Evolutionary conservation across 2,113 vertebrate genomes (phyloP), one percentile per base, ranked within the genome.

Genomic region (Caranx melampygus): DNA sequence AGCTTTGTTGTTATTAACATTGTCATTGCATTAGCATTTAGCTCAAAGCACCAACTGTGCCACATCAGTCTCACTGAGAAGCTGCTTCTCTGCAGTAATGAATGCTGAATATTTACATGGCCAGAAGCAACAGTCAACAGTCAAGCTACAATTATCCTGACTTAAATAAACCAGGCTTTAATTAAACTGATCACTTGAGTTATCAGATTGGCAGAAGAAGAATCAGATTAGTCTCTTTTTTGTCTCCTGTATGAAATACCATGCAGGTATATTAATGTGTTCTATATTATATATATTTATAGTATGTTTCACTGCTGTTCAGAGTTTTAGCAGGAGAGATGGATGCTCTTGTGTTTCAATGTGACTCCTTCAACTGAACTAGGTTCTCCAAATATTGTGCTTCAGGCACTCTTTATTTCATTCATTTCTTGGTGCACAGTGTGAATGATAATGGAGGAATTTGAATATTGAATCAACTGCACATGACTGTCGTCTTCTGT

Each of bases 401-500:
- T 26, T 26, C 26, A 26, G 26, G 26, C 26, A 26, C 26, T 26
- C 26, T 26, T 26, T 26, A 26, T 26, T 26, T 26, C 26, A 26
- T 26, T 26, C 26, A 26, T 26, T 26, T 26, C 26, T 26, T 26
- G 26, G 26, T 26, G 26, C 26, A 26, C 26, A 26, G 26, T 26
- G 26, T 26, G 26, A 26, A 26, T 26, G 26, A 26, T 26, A 26
- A 26, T 26, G 26, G 26, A 26, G 26, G 26, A 26, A 26, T 26
- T 26, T 26, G 26, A 26, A 26, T 26, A 26, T 26, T 26, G 26
- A 64, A 54, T 44, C 26, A 16, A 5, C 64, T 31, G n/a, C 42
- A 49, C 54, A 33, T 49, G 37, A 18, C 58, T 12, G 3, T 42
- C 33, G 20, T 67, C 59, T 49, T 45, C 54, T 60, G 55, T 81